Evolutionary conservation across 1,140 invertebrate species (phyloP).

Genomic region (Bradysia coprophila): DNA sequence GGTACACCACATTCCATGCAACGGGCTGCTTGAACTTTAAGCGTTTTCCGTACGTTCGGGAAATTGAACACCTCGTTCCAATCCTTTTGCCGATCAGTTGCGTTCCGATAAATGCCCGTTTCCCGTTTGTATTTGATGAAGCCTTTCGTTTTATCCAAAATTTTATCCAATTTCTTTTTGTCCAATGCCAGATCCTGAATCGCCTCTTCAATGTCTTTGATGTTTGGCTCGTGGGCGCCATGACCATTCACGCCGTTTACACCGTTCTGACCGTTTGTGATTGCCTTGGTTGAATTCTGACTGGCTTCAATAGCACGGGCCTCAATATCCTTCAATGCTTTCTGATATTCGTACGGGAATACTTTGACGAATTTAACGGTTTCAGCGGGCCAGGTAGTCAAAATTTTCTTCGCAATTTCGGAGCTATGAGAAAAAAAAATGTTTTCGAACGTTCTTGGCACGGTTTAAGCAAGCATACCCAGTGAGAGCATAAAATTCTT

Average conservation of each 20-base stretch:
- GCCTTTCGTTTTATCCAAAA: constrained; percentile 80
- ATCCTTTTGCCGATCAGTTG: constrained; percentile 69
- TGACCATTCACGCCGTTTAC: constrained; percentile 20
- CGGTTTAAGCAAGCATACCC: too few relatives aligned
- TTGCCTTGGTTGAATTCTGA: constrained; percentile 25
- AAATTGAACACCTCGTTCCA: constrained; percentile 97
- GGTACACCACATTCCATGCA: constrained; percentile 99
- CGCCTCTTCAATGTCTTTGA: constrained; percentile 78
- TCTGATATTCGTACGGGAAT: constrained; percentile 94
- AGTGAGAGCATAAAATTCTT: constrained; percentile 81
- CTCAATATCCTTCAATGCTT: constrained; percentile 61
- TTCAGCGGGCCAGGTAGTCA: constrained; percentile 65
- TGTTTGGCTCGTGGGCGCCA: constrained; percentile 23
- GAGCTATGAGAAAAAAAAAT: constrained; percentile 37
- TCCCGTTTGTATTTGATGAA: constrained; percentile 94
- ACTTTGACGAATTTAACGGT: constrained; percentile 83
- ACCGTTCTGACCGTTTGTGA: constrained; percentile 26
- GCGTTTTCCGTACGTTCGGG: constrained; percentile 63
- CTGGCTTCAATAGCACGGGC: constrained; percentile 23
- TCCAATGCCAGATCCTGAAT: constrained; percentile 54
- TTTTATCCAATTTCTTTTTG: constrained; percentile 58
- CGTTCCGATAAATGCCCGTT: constrained; percentile 62
- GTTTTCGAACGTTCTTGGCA: too few relatives aligned
- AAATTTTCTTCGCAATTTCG: constrained; percentile 55
- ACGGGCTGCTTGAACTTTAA: constrained; percentile 81